Evolutionary conservation across 2,888 invertebrate species (phyloP).

Genomic region (Syrphus vitripennis): DNA sequence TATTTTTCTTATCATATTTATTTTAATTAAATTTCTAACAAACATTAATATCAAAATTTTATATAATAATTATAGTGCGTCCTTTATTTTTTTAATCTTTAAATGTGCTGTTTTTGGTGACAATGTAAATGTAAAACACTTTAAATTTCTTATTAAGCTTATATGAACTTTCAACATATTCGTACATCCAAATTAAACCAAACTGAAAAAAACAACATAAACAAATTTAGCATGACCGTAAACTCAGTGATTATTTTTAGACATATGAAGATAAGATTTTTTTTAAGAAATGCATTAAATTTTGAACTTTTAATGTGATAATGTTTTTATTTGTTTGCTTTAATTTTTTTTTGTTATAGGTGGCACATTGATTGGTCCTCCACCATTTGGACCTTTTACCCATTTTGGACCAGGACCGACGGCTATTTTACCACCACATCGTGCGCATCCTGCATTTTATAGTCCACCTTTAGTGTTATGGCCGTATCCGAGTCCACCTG

Average conservation of each 20-base stretch:
- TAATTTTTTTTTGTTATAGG: constrained; percentile 79
- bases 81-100: constrained; percentile 36
- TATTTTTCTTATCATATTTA: constrained; percentile 15
- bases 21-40: constrained; percentile 53
- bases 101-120: constrained; percentile 59
- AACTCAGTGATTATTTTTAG: constrained; percentile 27
- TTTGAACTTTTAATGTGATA: not conserved
- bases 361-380: constrained; percentile 83
- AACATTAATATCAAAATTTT: constrained; percentile 17
- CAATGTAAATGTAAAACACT: constrained; percentile 42
- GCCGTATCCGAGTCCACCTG: constrained; percentile 97
- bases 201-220: not conserved
- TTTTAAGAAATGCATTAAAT: not conserved
- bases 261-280: not conserved
- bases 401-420: constrained; percentile 82
- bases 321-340: constrained; percentile 2
- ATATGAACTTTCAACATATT: constrained; percentile 10
- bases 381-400: constrained; percentile 81
- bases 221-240: constrained; percentile 32
- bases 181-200: not conserved
- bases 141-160: constrained; percentile 23
- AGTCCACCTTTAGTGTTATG: constrained; percentile 91
- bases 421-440: constrained; percentile 83
- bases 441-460: constrained; percentile 82
- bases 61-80: constrained; percentile 34